Conservation (phyloP, 2,797 vertebrate species). For the Phaenicophaeus curvirostris region DNA sequence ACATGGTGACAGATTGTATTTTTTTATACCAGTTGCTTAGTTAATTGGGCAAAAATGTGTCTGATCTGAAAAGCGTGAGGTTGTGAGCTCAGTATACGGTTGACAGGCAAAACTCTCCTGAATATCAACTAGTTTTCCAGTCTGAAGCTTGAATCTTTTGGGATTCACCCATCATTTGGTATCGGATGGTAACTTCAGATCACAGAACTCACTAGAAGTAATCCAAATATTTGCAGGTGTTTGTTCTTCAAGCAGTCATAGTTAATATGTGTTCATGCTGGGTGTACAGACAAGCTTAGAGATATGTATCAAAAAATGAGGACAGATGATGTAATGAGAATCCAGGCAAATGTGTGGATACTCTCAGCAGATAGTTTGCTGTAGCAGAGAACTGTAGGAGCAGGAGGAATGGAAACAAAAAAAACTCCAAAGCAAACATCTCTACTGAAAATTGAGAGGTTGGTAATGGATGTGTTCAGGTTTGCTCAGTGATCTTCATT, state of each 20-base stretch:
- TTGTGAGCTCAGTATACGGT: not conserved
- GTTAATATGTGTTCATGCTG: not conserved
- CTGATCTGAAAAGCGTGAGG: not conserved
- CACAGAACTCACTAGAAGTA: not conserved
- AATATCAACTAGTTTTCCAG: not conserved
- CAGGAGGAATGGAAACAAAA: not conserved
- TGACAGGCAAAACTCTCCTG: not conserved
- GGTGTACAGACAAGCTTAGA: not conserved
- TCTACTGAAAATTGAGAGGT: not conserved
- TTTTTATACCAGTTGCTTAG: not conserved
- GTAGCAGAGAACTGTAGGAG: not conserved
- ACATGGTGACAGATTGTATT: not conserved
- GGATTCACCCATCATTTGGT: not conserved
- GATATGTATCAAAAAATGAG: not conserved
- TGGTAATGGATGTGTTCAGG: not conserved
- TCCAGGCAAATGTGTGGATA: not conserved
- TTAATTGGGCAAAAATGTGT: not conserved
- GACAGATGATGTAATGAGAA: not conserved
- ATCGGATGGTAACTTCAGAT: accelerated
- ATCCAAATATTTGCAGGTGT: not conserved
- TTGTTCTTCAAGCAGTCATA: not conserved
- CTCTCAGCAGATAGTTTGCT: not conserved
- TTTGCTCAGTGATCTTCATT: not conserved
- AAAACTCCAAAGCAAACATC: not conserved
- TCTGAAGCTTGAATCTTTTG: not conserved